phyloP scores from a whole-genome alignment of 2,888 invertebrate species.

The Sinohyriopsis cumingii region DNA sequence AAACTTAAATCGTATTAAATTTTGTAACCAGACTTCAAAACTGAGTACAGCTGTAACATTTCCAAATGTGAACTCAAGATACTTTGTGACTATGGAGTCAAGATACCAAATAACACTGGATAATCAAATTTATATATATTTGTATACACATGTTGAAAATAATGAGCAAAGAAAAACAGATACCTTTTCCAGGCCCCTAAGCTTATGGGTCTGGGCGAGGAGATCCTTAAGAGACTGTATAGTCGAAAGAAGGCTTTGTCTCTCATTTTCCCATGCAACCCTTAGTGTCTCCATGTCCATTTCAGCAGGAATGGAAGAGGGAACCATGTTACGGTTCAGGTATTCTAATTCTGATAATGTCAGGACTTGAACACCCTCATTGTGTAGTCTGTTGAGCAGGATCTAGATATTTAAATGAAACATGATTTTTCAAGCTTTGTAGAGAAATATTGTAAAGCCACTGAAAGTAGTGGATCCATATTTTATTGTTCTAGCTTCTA shows the following conservation, averaged over 20 bases:
- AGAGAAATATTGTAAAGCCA: too few relatives aligned
- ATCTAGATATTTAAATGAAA: not conserved
- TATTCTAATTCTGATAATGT: conserved; percentile 67
- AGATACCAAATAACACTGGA: too few relatives aligned
- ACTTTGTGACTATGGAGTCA: too few relatives aligned
- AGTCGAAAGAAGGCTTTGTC: conserved; percentile 60
- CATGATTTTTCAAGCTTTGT: too few relatives aligned
- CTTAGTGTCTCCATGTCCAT: conserved; percentile 45
- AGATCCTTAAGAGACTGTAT: conserved; percentile 67
- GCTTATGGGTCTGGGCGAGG: conserved; percentile 59
- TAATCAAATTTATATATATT: too few relatives aligned
- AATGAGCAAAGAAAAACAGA: not conserved
- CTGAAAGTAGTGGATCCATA: too few relatives aligned
- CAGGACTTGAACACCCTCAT: conserved; percentile 67
- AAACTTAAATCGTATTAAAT: too few relatives aligned
- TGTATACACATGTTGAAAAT: too few relatives aligned
- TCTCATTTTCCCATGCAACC: conserved; percentile 66
- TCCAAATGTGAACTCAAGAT: too few relatives aligned
- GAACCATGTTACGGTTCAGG: conserved; percentile 58
- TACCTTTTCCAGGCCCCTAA: conserved; percentile 47
- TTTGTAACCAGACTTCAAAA: too few relatives aligned
- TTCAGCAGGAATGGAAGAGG: conserved; percentile 25
- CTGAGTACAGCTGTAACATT: too few relatives aligned
- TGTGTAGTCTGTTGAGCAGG: conserved; percentile 50
- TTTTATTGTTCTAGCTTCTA: too few relatives aligned